Evolutionary conservation across 2,888 invertebrate species (phyloP).

Genomic region (Sinohyriopsis cumingii): DNA sequence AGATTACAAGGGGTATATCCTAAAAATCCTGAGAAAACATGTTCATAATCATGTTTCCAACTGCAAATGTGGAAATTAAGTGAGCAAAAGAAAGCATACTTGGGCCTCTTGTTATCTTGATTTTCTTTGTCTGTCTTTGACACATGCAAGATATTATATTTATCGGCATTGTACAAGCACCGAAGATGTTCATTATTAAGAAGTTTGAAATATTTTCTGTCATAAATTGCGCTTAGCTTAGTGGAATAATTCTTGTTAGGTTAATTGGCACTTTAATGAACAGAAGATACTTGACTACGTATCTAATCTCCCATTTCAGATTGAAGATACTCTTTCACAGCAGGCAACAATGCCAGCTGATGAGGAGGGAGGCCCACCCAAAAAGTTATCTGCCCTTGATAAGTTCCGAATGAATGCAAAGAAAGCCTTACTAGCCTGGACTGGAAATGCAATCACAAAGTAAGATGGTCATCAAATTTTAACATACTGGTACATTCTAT

Average conservation of each 20-base stretch:
- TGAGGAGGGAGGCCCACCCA: constrained; percentile 36
- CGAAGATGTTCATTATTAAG: background rate
- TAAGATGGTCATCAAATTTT: constrained; percentile 45
- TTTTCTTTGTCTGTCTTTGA: too few species aligned
- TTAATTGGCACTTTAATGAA: background rate
- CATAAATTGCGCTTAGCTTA: background rate
- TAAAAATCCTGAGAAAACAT: too few species aligned
- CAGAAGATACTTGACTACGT: background rate
- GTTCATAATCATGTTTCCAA: too few species aligned
- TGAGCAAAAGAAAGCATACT: too few species aligned
- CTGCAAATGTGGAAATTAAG: too few species aligned
- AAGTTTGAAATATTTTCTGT: background rate
- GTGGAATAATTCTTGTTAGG: background rate
- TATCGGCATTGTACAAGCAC: too few species aligned
- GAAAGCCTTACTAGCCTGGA: constrained; percentile 94
- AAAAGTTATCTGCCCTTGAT: constrained; percentile 45
- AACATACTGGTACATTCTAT: background rate
- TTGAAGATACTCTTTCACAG: constrained; percentile 59
- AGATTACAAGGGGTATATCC: too few species aligned
- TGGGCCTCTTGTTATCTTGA: too few species aligned
- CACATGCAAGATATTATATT: too few species aligned
- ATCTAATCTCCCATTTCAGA: constrained; percentile 36
- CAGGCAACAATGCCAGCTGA: constrained; percentile 29
- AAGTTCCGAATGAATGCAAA: constrained; percentile 84
- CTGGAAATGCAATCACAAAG: constrained; percentile 86